Evolutionary conservation across 2,113 vertebrate genomes (phyloP).

Genomic region (Campylomormyrus numenius): DNA sequence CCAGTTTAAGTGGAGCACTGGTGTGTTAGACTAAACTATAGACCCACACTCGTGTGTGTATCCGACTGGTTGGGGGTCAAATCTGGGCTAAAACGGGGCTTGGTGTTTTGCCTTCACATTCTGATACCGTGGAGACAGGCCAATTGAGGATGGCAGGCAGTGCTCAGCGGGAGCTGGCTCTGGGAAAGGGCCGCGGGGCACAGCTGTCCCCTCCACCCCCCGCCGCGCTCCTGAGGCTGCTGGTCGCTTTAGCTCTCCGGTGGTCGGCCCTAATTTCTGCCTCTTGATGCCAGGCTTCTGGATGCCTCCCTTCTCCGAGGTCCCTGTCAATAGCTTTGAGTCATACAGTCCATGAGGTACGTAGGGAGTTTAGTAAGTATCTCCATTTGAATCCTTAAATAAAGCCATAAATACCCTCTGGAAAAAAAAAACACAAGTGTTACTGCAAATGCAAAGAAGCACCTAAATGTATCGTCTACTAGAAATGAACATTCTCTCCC

Average conservation of each 20-base stretch:
- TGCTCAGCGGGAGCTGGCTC: background rate
- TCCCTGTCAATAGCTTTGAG: background rate
- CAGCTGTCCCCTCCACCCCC: background rate
- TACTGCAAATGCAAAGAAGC: background rate
- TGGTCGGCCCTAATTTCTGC: conserved; percentile 6
- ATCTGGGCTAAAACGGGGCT: background rate
- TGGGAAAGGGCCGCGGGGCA: background rate
- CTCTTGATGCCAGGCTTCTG: background rate
- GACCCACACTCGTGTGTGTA: background rate
- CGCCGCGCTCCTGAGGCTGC: background rate
- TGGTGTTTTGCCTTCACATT: background rate
- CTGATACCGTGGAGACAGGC: background rate
- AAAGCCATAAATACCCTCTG: background rate
- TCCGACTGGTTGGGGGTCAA: background rate
- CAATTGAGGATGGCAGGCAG: background rate
- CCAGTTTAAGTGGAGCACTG: background rate
- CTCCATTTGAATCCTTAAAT: background rate
- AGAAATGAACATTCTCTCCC: background rate
- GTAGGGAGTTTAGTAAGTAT: background rate
- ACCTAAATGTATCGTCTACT: background rate
- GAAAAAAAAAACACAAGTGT: background rate
- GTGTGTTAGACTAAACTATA: background rate
- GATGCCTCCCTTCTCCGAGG: background rate
- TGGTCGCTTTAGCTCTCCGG: background rate
- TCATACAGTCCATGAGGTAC: no score